Base-by-base conservation (phyloP, 2,797 vertebrate species). In the Chelidonichthys spinosus region DNA sequence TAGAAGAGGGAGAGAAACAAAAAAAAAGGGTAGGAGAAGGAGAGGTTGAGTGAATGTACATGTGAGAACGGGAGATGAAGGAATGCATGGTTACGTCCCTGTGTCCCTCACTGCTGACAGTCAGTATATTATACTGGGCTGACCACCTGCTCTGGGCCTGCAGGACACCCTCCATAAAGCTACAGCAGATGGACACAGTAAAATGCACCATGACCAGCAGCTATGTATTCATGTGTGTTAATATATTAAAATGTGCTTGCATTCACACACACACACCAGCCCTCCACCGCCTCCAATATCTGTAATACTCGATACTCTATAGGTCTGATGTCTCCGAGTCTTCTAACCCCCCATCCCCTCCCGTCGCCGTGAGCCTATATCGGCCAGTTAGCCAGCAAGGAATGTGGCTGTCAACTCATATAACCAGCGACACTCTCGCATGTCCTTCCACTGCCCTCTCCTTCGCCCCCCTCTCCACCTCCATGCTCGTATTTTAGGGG, bases 131-230 rank as follows among this genome's bases (percentile, higher is more conserved):
- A 92, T 87, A 89, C 87, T 80, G 81, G 83, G 72, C 76, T 76
- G 81, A 88, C 90, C 92, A 94, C 93, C 92, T 94, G 92, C 92
- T 94, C 87, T 70, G 71, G 77, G 85, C 76, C 79, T 79, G 71
- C 63, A 79, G 85, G 62, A 50, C 84, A 79, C 66, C 87, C 78
- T 82, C 78, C 72, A 91, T 92, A 90, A 91, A 94, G 78, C 87
- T 85, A 64, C 81, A 88, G 83, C 94, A 94, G 90, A 94, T 93
- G 92, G 86, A 85, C 68, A 81, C 89, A 86, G 85, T 93, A 92
- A 94, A 93, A 91, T 66, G 64, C 83, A 78, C 83, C 88, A 43
- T 85, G 89, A 86, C 89, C 79, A 81, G 81, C 83, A 81, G 79
- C 82, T 56, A 72, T 72, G 42, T 59, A 39, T 69, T 56, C 11